Evolutionary conservation across 2,888 invertebrate species (phyloP), one percentile per base, ranked within the genome.

Genomic region (Thera britannica): DNA sequence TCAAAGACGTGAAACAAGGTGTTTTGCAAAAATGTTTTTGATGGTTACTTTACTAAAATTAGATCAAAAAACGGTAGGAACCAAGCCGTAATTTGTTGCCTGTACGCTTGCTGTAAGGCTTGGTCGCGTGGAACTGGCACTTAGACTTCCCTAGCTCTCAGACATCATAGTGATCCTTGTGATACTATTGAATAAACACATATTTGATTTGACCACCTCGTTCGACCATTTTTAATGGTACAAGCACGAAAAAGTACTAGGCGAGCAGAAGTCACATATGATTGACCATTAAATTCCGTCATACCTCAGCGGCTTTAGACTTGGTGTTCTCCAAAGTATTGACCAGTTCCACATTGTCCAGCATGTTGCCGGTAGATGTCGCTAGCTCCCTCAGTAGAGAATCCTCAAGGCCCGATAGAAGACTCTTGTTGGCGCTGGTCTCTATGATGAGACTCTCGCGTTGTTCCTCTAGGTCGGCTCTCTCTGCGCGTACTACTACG

Each of bases 281-380:
- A 23, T 23, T 12, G 7, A 7, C 12, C 12, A n/a, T 11, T 0
- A n/a, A 49, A 23, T 41, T 41, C 41, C 38, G 3, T 6, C 11
- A 5, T 12, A 98, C 98, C 90, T 98, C 97, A 56, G 94, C 94
- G 0, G 98, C 98, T 83, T 98, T 98, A 0, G 95, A 94, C 89
- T 98, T 98, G 6, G 98, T 98, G 75, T 97, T 97, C 79, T 98
- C 98, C 62, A 98, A 90, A 0, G 98, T 98, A 71, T 96, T 94
- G 12, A 98, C 95, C 7, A 98, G 93, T 77, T 98, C 98, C 0
- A 96, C 96, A 77, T 98, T 98, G 83, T 98, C 98, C 81, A 98
- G 89, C 98, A 98, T 98, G 88, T 98, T 98, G 12, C 98, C 98
- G 0, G 97, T 96, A 0, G 97, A 97, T 0, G 97, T 97, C 1